Percentiles rank a stretch among this genome's conserved stretches.
Conservation (phyloP, 2,888 invertebrate genomes). For the Yponomeuta plumbellus region DNA sequence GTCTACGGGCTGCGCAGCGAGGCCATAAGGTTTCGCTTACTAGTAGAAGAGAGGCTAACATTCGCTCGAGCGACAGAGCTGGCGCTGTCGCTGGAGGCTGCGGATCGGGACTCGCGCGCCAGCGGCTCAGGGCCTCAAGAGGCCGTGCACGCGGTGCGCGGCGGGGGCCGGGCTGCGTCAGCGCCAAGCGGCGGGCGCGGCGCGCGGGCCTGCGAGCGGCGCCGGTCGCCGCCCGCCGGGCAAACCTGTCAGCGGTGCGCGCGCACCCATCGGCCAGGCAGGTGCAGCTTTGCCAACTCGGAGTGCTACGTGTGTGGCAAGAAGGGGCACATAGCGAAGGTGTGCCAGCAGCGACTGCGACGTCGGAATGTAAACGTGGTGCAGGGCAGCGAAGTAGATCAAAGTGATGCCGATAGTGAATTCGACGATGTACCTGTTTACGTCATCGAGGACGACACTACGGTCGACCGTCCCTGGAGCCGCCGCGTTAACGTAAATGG, state of each 20-base stretch:
- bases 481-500: slow-evolving; percentile 14
- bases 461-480: slow-evolving; percentile 14
- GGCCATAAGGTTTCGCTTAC: slow-evolving; percentile 10
- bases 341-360: slow-evolving; percentile 6
- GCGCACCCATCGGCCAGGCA: background rate
- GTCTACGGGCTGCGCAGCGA: slow-evolving; percentile 16
- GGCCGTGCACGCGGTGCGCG: too few species aligned
- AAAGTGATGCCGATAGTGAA: slow-evolving; percentile 8
- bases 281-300: slow-evolving; percentile 14
- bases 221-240: background rate
- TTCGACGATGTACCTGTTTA: background rate
- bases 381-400: background rate
- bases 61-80: slow-evolving; percentile 14
- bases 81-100: slow-evolving; percentile 17
- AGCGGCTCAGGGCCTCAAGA: background rate
- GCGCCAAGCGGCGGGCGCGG: slow-evolving; percentile 9
- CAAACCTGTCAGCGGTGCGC: background rate
- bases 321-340: slow-evolving; percentile 12
- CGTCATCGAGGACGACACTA: background rate
- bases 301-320: slow-evolving; percentile 11
- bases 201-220: background rate
- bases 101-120: slow-evolving; percentile 12
- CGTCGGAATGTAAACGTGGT: background rate
- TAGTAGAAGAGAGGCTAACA: slow-evolving; percentile 10
- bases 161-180: background rate